Evolutionary conservation across 2,888 invertebrate genomes (phyloP).

Genomic region (Neuroscelio doddi): DNA sequence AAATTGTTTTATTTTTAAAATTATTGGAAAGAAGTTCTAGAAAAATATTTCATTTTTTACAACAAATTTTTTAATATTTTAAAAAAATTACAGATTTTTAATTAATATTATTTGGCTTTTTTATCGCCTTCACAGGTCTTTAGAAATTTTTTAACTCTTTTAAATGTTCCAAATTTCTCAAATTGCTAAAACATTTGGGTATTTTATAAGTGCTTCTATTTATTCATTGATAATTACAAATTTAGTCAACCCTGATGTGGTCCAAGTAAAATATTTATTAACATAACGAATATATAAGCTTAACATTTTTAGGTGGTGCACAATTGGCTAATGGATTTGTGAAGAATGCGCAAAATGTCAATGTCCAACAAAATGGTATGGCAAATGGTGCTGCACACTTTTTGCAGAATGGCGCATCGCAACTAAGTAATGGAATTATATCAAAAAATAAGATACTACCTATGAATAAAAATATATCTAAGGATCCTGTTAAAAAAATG

Average conservation of each 20-base stretch:
- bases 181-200: no score
- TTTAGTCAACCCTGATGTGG: neutral
- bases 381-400: slow-evolving; percentile 57
- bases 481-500: slow-evolving; percentile 67
- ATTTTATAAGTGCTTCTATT: no score
- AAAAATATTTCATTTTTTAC: no score
- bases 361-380: slow-evolving; percentile 25
- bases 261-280: neutral
- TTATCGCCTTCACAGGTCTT: no score
- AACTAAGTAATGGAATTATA: slow-evolving; percentile 59
- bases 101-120: no score
- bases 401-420: slow-evolving; percentile 62
- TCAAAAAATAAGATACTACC: slow-evolving; percentile 61
- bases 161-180: no score
- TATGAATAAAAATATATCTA: slow-evolving; percentile 47
- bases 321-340: slow-evolving; percentile 25
- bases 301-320: slow-evolving; percentile 16
- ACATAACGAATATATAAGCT: neutral
- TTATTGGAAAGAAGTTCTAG: no score
- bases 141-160: no score
- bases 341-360: slow-evolving; percentile 12
- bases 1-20: no score
- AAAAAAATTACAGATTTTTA: no score
- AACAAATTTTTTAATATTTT: no score
- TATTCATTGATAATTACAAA: neutral